Evolutionary conservation across 2,888 invertebrate genomes (phyloP).

Genomic region (Cantharis flavilabris): DNA sequence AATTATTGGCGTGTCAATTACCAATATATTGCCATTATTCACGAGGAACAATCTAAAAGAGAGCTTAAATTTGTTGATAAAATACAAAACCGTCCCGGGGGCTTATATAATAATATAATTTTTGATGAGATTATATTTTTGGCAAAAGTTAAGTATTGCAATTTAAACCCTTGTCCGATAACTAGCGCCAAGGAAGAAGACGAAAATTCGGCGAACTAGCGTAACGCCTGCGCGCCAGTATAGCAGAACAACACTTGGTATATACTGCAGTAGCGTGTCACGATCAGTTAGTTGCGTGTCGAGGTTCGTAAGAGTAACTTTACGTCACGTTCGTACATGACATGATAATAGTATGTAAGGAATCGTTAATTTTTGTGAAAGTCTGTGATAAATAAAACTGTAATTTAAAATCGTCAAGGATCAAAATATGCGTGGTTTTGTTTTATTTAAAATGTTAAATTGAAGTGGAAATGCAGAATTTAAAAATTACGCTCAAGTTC

Average conservation of each 20-base stretch:
- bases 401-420: not conserved
- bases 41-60: too few species aligned
- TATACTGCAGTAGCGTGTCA: conserved; percentile 49
- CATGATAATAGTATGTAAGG: not conserved
- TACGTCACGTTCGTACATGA: conserved; percentile 1
- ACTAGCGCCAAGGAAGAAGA: not conserved
- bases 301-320: conserved; percentile 34
- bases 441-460: not conserved
- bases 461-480: conserved; percentile 15
- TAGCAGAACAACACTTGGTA: conserved; percentile 40
- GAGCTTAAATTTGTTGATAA: not conserved
- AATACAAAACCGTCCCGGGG: not conserved
- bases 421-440: not conserved
- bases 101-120: not conserved
- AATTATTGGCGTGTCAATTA: not conserved
- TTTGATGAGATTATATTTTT: not conserved
- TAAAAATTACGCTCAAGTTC: not conserved
- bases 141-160: not conserved
- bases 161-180: not conserved
- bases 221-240: conserved; percentile 29
- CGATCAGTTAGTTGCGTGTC: conserved; percentile 48
- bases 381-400: not conserved
- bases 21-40: not conserved
- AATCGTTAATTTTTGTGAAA: conserved; percentile 1
- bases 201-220: not conserved